Percentiles rank a stretch among this genome's conserved stretches.
phyloP scores from a whole-genome alignment of 2,113 vertebrate species.

The Alouatta palliata region DNA sequence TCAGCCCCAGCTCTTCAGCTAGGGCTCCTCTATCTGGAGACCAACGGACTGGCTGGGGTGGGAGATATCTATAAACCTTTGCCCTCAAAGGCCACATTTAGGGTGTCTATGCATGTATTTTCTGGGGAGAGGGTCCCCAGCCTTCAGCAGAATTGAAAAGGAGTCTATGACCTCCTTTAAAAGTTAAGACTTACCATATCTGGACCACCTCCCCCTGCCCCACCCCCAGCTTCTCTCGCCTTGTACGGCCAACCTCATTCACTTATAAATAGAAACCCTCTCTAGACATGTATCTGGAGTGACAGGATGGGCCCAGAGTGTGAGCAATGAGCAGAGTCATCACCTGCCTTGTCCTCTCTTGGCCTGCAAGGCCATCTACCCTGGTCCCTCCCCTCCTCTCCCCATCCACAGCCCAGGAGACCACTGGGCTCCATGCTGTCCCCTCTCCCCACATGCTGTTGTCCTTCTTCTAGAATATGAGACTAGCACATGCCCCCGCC shows the following conservation, averaged over 20 bases:
- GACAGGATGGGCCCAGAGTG: conserved; percentile 52
- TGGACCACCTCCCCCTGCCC: not conserved
- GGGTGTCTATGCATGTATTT: not conserved
- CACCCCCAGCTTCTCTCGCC: not conserved
- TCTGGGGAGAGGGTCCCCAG: not conserved
- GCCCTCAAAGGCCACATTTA: not conserved
- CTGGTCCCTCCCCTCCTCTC: not conserved
- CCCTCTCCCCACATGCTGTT: too few species aligned
- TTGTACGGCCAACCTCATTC: conserved; percentile 13
- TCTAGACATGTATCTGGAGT: conserved; percentile 82
- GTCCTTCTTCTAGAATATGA: not conserved
- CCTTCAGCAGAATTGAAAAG: not conserved
- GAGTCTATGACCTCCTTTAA: not conserved
- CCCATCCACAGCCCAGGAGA: not conserved
- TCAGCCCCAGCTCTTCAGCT: not conserved
- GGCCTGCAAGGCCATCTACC: not conserved
- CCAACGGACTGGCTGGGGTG: not conserved
- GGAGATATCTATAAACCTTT: not conserved
- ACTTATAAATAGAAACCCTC: conserved; percentile 86
- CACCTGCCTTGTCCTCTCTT: not conserved
- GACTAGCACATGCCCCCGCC: not conserved
- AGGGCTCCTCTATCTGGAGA: not conserved
- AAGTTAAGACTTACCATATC: not conserved
- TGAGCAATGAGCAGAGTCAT: not conserved
- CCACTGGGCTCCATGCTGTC: too few species aligned